Evolutionary conservation across 2,888 invertebrate species (phyloP).

Genomic region (Cheilosia scutellata): DNA sequence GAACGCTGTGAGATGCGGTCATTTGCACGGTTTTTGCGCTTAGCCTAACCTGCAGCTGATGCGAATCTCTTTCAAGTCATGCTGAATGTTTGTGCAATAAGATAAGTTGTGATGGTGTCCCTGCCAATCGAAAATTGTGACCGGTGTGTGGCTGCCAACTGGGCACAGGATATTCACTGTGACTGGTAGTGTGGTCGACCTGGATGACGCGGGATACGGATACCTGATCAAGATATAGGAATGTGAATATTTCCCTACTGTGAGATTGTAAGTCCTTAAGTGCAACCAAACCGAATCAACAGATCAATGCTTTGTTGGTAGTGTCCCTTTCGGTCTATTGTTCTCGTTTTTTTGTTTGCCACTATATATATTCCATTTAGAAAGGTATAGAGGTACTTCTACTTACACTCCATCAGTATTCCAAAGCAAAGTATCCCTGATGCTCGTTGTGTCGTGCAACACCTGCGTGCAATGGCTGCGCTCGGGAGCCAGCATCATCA

Average conservation of each 20-base stretch:
- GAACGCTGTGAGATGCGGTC: slow-evolving; percentile 43
- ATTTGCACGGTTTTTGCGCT: slow-evolving; percentile 63
- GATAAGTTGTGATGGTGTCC: slow-evolving; percentile 68
- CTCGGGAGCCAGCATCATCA: not conserved
- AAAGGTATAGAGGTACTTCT: slow-evolving; percentile 4
- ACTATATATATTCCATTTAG: slow-evolving; percentile 29
- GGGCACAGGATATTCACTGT: slow-evolving; percentile 48
- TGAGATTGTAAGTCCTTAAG: slow-evolving; percentile 23
- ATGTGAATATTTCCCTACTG: not conserved
- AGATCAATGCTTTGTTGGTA: slow-evolving; percentile 15
- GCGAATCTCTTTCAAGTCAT: slow-evolving; percentile 36
- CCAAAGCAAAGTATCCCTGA: slow-evolving; percentile 10
- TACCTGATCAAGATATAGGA: slow-evolving; percentile 48
- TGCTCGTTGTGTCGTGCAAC: slow-evolving; percentile 53
- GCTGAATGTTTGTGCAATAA: slow-evolving; percentile 23
- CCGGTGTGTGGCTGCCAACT: slow-evolving; percentile 57
- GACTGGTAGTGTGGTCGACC: slow-evolving; percentile 40
- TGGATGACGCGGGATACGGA: slow-evolving; percentile 26
- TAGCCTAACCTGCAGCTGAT: slow-evolving; percentile 42
- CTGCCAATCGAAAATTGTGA: slow-evolving; percentile 68
- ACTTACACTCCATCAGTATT: slow-evolving; percentile 10
- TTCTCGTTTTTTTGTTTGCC: not conserved
- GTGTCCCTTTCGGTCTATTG: not conserved
- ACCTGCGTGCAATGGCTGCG: slow-evolving; percentile 50
- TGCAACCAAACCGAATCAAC: slow-evolving; percentile 36